Percentiles rank a stretch among this genome's conserved stretches.
phyloP scores from a whole-genome alignment of 2,797 vertebrate species.

The Gouania willdenowi region DNA sequence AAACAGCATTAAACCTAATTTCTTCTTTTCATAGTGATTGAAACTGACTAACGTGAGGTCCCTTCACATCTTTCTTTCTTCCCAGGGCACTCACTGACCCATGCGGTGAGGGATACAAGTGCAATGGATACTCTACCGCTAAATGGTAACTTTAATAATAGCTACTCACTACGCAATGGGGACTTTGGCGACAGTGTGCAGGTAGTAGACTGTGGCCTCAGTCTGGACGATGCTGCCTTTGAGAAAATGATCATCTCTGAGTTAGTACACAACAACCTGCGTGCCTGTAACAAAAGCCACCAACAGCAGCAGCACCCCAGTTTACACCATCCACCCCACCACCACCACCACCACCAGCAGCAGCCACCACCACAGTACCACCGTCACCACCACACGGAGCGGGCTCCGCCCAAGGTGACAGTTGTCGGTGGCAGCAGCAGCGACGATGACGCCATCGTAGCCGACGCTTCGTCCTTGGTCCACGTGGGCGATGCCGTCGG shows the following conservation, averaged over 20 bases:
- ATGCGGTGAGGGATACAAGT: constrained; percentile 96
- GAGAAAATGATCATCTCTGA: constrained; percentile 99
- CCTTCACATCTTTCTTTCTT: constrained; percentile 69
- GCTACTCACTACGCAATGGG: constrained; percentile 96
- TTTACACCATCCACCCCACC: constrained; percentile 77
- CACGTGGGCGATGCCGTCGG: constrained; percentile 77
- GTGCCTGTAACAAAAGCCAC: constrained; percentile 89
- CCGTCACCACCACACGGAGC: constrained; percentile 88
- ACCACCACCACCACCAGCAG: constrained; percentile 60
- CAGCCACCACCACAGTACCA: constrained; percentile 78
- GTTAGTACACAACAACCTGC: constrained; percentile 98
- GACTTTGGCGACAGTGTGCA: constrained; percentile 92
- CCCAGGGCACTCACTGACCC: constrained; percentile 99
- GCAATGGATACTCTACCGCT: constrained; percentile 99
- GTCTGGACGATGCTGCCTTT: constrained; percentile 95
- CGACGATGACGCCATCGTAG: constrained; percentile 86
- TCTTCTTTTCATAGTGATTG: constrained; percentile 1
- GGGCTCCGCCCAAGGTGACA: constrained; percentile 83
- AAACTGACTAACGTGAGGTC: constrained; percentile 52
- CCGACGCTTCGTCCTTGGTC: constrained; percentile 91
- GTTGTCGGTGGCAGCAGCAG: constrained; percentile 84
- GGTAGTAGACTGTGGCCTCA: constrained; percentile 96
- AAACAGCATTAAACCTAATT: constrained; percentile 90
- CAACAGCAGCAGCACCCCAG: constrained; percentile 84
- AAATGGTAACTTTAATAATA: constrained; percentile 99